Conservation (phyloP, 1,140 invertebrate genomes). For the Lethocerus indicus region DNA sequence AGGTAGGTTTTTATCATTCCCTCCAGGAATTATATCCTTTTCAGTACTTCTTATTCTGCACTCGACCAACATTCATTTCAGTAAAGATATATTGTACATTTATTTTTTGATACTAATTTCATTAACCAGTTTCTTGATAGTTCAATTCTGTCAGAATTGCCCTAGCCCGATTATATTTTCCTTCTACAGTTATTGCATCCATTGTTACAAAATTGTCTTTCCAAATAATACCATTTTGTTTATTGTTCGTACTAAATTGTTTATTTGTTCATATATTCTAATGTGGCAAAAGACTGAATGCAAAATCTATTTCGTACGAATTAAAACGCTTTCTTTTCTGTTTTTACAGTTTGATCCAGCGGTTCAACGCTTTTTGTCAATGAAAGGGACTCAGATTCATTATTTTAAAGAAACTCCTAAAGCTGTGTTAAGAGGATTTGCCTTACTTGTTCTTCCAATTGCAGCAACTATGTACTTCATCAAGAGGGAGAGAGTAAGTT, state of each 20-base stretch:
- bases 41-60: no score
- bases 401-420: conserved; percentile 46
- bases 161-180: background rate
- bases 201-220: background rate
- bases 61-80: no score
- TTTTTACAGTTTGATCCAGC: conserved; percentile 55
- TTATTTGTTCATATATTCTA: background rate
- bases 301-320: background rate
- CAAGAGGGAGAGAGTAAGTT: conserved; percentile 28
- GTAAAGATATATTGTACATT: no score
- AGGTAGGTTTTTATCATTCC: background rate
- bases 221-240: background rate
- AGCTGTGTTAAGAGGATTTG: conserved; percentile 32
- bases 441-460: conserved; percentile 37
- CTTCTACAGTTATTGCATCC: background rate
- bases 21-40: background rate
- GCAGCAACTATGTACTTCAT: conserved; percentile 30
- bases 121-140: no score
- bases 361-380: conserved; percentile 46
- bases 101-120: no score
- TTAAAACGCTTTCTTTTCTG: conserved; percentile 21
- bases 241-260: background rate
- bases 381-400: conserved; percentile 41
- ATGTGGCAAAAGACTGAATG: background rate
- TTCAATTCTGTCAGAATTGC: background rate